Percentiles rank a stretch among this genome's conserved stretches.
These are phyloP conservation scores for Diplodus puntazzo DNA, from an alignment of 2,797 vertebrate species.

Conservation along the genomic window DNA sequence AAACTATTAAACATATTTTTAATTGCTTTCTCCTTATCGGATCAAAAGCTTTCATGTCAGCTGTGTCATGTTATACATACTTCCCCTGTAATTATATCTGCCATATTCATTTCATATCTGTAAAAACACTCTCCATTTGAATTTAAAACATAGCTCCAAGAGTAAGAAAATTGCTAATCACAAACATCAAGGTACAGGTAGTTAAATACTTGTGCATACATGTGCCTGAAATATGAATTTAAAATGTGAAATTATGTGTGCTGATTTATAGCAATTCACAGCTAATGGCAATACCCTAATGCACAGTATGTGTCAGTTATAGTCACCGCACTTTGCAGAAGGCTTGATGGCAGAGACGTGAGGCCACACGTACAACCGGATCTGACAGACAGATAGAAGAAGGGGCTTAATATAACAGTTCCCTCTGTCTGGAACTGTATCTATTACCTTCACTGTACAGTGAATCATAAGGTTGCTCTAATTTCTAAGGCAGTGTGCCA, in stretches of 20 bases:
- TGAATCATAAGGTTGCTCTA: slow-evolving; percentile 34
- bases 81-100: neutral
- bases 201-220: neutral
- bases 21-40: neutral
- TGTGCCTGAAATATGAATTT: neutral
- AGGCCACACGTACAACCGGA: neutral
- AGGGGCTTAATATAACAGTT: neutral
- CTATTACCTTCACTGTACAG: slow-evolving; percentile 36
- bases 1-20: neutral
- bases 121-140: slow-evolving; percentile 2
- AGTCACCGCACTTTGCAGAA: neutral
- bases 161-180: neutral
- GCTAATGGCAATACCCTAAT: neutral
- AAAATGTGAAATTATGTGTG: neutral
- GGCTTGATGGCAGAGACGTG: neutral
- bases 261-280: neutral
- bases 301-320: neutral
- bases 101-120: neutral
- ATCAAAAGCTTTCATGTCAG: neutral
- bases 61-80: neutral
- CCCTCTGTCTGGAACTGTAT: neutral
- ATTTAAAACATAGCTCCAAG: neutral
- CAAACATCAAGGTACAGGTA: neutral
- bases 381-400: neutral
- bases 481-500: slow-evolving; percentile 36